Evolutionary conservation across 2,888 invertebrate genomes (phyloP).

Genomic region (Oxytorus armatus): DNA sequence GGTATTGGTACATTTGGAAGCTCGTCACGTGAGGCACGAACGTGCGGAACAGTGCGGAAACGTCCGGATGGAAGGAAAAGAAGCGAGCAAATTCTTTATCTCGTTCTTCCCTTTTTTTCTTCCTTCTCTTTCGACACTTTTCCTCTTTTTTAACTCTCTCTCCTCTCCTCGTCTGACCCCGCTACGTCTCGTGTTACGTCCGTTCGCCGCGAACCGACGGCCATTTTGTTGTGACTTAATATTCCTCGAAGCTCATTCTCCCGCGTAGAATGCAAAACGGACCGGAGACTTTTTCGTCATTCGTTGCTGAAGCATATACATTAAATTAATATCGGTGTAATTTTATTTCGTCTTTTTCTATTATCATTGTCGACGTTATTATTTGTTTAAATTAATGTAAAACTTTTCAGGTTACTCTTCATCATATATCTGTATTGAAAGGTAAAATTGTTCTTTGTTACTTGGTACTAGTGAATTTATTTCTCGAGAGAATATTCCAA

Average conservation of each 20-base stretch:
- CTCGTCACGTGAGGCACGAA: constrained; percentile 72
- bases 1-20: constrained; percentile 71
- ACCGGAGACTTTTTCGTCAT: constrained; percentile 1
- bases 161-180: constrained; percentile 13
- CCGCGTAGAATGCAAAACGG: constrained; percentile 24
- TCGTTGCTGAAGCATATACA: constrained; percentile 10
- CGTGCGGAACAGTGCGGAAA: constrained; percentile 70
- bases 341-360: constrained; percentile 71
- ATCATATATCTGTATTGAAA: no score
- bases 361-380: constrained; percentile 70
- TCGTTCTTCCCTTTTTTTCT: constrained; percentile 50
- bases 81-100: constrained; percentile 63
- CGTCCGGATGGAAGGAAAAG: constrained; percentile 52
- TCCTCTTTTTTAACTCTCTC: constrained; percentile 24
- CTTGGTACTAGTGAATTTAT: no score
- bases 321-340: background rate
- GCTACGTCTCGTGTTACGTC: background rate
- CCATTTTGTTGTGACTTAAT: constrained; percentile 80
- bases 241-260: constrained; percentile 70
- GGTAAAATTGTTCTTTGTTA: no score
- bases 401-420: no score
- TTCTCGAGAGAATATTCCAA: no score
- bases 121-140: constrained; percentile 60
- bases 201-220: constrained; percentile 62
- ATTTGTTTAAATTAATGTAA: no score